phyloP scores from a whole-genome alignment of 2,113 vertebrate species.

The Spea bombifrons region DNA sequence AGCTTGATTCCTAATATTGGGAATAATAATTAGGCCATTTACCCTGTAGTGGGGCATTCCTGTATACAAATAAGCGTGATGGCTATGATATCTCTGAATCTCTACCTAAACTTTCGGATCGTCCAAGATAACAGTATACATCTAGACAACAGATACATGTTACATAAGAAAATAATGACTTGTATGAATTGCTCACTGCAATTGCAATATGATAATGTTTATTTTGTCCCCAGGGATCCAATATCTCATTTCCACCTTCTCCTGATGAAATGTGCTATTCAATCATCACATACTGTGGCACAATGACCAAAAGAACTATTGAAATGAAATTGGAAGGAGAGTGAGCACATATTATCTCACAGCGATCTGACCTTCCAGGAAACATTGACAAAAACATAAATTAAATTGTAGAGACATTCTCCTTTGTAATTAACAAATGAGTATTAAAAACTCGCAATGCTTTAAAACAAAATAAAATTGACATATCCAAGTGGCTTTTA shows the following conservation, averaged over 20 bases:
- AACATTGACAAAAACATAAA: not conserved
- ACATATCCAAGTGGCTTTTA: not conserved
- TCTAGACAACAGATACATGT: not conserved
- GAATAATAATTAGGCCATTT: not conserved
- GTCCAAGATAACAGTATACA: not conserved
- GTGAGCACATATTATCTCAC: not conserved
- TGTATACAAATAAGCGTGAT: not conserved
- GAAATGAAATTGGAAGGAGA: conserved; percentile 23
- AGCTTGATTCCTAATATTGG: not conserved
- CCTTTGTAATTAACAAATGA: not conserved
- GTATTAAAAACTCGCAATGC: not conserved
- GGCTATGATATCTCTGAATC: not conserved
- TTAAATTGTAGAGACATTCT: not conserved
- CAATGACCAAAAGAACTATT: conserved; percentile 31
- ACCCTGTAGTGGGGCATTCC: not conserved
- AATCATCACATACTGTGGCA: not conserved
- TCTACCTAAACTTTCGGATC: not conserved
- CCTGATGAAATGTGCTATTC: conserved; percentile 36
- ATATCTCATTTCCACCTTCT: conserved; percentile 46
- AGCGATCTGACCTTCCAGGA: not conserved
- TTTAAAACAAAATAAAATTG: not conserved
- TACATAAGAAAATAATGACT: conserved; percentile 1
- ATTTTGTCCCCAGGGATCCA: conserved; percentile 41
- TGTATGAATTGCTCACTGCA: conserved; percentile 39
- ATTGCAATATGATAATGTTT: conserved; percentile 38